phyloP scores from a whole-genome alignment of 2,797 vertebrate genomes.

The Scomberomorus guttatus region DNA sequence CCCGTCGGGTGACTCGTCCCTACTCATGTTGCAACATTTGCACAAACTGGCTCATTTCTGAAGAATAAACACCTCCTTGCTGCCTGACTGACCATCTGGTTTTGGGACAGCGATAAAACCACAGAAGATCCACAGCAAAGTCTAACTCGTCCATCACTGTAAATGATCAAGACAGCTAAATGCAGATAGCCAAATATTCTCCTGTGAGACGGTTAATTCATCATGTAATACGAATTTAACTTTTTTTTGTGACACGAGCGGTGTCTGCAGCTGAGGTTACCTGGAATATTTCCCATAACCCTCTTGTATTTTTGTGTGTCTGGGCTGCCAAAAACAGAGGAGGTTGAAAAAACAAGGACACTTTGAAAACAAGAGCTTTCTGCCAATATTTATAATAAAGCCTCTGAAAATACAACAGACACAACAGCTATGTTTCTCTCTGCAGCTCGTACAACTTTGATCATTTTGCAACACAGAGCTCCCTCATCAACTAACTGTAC shows the following conservation, averaged over 20 bases:
- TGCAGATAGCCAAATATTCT: slow-evolving; percentile 1
- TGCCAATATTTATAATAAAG: slow-evolving; percentile 20
- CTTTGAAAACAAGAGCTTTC: slow-evolving; percentile 30
- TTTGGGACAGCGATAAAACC: slow-evolving; percentile 34
- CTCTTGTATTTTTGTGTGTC: slow-evolving; percentile 22
- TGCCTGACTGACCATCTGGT: slow-evolving; percentile 51
- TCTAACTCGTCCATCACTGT: slow-evolving; percentile 29
- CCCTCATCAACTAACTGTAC: slow-evolving; percentile 3
- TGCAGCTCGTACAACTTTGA: neutral
- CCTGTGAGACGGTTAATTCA: slow-evolving; percentile 22
- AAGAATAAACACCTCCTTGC: slow-evolving; percentile 23
- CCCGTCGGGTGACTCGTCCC: neutral
- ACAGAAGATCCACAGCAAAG: slow-evolving; percentile 11
- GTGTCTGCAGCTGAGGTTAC: slow-evolving; percentile 36
- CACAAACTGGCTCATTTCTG: slow-evolving; percentile 34
- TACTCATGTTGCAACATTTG: slow-evolving; percentile 17
- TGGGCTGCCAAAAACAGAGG: slow-evolving; percentile 13
- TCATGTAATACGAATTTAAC: slow-evolving; percentile 7
- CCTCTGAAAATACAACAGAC: slow-evolving; percentile 15
- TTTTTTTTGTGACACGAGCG: neutral
- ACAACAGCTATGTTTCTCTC: neutral
- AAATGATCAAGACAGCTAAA: slow-evolving; percentile 21
- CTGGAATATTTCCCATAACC: slow-evolving; percentile 47
- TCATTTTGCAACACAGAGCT: neutral
- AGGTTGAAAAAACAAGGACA: slow-evolving; percentile 20